phyloP scores from a whole-genome alignment of 1,140 invertebrate species.

The Bursaphelenchus mucronatus region DNA sequence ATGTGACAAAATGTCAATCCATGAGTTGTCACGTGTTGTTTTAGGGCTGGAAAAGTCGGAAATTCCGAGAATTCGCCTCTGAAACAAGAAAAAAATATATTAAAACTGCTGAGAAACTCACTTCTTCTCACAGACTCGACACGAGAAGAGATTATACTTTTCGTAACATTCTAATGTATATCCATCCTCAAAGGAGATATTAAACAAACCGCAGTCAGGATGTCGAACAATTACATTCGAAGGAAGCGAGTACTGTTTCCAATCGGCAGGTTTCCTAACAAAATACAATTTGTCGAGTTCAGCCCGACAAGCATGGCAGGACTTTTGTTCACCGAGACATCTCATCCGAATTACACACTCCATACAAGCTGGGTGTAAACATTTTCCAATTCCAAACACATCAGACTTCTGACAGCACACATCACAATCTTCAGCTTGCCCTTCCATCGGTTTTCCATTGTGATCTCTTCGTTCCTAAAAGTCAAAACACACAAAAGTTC shows the following conservation, averaged over 20 bases:
- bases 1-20: slow-evolving; percentile 34
- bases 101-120: not conserved
- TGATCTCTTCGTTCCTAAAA: slow-evolving; percentile 23
- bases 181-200: slow-evolving; percentile 38
- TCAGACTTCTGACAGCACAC: slow-evolving; percentile 24
- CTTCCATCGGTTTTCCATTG: slow-evolving; percentile 13
- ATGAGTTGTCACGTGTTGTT: slow-evolving; percentile 22
- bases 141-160: slow-evolving; percentile 33
- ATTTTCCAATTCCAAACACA: slow-evolving; percentile 21
- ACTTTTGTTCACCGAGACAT: slow-evolving; percentile 14
- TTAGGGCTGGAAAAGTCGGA: slow-evolving; percentile 30
- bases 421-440: slow-evolving; percentile 4
- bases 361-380: slow-evolving; percentile 25
- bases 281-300: not conserved
- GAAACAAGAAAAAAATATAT: slow-evolving; percentile 11
- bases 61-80: slow-evolving; percentile 21
- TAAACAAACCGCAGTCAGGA: slow-evolving; percentile 21
- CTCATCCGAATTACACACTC: slow-evolving; percentile 28
- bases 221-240: slow-evolving; percentile 3
- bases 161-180: slow-evolving; percentile 32
- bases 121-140: slow-evolving; percentile 34
- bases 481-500: too few relatives aligned
- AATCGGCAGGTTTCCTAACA: too few relatives aligned
- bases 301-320: slow-evolving; percentile 24
- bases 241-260: not conserved